Percentiles rank a stretch among this genome's conserved stretches.
Evolutionary conservation across 1,140 invertebrate species (phyloP).

Genomic region (Heterodera carotae): DNA sequence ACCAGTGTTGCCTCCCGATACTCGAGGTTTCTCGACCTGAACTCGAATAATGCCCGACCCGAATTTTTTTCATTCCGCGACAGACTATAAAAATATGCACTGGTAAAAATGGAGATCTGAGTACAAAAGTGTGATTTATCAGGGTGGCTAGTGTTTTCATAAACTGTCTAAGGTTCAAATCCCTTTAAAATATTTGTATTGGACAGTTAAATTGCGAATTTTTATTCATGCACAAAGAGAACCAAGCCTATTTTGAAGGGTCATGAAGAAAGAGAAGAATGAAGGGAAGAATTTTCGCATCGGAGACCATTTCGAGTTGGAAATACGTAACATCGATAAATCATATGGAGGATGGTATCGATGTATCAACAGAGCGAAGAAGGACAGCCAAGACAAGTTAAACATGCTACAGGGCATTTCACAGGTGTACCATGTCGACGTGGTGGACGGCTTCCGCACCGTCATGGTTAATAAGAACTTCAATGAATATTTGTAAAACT

Average conservation of each 20-base stretch:
- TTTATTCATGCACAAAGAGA: too few species aligned
- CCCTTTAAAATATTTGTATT: too few species aligned
- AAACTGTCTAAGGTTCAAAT: too few species aligned
- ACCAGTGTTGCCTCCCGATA: too few species aligned
- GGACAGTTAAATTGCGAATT: too few species aligned
- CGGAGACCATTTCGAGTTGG: constrained; percentile 29
- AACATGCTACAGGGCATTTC: background rate
- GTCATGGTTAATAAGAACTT: background rate
- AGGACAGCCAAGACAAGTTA: background rate
- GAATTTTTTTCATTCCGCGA: too few species aligned
- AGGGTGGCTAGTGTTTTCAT: too few species aligned
- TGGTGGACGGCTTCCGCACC: background rate
- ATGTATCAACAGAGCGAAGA: background rate
- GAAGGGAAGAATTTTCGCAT: constrained; percentile 16
- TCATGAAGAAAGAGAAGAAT: background rate
- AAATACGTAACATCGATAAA: background rate
- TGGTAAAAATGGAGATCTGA: too few species aligned
- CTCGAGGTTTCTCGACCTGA: too few species aligned
- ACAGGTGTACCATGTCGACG: background rate
- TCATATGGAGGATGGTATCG: constrained; percentile 24
- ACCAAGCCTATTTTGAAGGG: background rate
- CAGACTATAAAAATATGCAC: too few species aligned
- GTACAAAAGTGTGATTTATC: too few species aligned
- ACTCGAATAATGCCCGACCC: too few species aligned
- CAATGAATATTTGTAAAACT: background rate